Percentiles rank a stretch among this genome's conserved stretches.
These are phyloP conservation scores for Chloroceryle amazona DNA, from an alignment of 2,797 vertebrate species.

Conservation along the genomic window DNA sequence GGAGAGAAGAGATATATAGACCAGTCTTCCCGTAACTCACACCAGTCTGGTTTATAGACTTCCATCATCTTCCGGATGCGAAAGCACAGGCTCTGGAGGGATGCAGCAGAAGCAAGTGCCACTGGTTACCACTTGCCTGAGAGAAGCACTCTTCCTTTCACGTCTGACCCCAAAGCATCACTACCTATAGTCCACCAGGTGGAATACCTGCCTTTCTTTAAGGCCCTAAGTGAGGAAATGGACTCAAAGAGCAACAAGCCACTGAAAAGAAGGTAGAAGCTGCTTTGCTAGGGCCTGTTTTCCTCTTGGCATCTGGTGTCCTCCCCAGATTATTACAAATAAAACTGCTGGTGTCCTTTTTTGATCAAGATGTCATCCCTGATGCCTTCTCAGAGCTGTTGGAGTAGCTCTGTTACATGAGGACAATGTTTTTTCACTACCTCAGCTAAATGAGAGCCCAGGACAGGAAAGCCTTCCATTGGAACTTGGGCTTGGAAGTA, in stretches of 20 bases:
- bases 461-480: background rate
- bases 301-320: background rate
- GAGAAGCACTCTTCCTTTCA: background rate
- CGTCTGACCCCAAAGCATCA: background rate
- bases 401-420: background rate
- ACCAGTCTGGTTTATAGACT: conserved; percentile 95
- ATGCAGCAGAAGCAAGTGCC: conserved; percentile 8
- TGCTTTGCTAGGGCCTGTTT: background rate
- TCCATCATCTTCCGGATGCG: conserved; percentile 97
- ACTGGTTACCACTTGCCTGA: background rate
- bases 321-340: background rate
- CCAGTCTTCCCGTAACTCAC: conserved; percentile 94
- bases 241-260: background rate
- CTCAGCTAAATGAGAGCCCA: background rate
- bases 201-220: background rate
- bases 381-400: background rate
- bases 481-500: background rate
- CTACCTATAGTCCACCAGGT: background rate
- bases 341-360: background rate
- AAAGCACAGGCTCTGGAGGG: conserved; percentile 91
- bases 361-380: background rate
- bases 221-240: background rate
- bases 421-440: background rate
- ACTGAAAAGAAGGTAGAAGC: background rate
- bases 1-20: conserved; percentile 97